These are phyloP conservation scores for Xiphias gladius DNA, from an alignment of 2,113 vertebrate genomes.

Conservation along the genomic window DNA sequence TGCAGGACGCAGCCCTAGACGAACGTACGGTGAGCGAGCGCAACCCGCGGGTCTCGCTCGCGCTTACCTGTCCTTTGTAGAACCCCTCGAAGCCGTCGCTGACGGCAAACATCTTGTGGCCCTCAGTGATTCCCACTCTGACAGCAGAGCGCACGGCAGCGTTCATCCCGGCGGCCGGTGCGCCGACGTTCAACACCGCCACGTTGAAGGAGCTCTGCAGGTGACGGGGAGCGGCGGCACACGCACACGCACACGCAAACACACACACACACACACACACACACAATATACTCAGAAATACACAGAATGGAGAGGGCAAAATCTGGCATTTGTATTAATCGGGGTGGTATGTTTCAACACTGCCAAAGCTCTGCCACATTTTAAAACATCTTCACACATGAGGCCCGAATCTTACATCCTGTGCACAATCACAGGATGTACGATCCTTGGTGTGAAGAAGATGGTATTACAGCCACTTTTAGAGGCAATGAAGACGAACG, in stretches of 20 bases:
- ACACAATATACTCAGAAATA: not conserved
- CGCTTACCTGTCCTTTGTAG: slow-evolving; percentile 87
- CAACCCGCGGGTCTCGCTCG: too few species aligned
- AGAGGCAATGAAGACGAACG: slow-evolving; percentile 1
- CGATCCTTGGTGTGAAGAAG: not conserved
- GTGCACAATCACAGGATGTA: not conserved
- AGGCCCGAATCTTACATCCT: not conserved
- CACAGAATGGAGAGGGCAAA: not conserved
- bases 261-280: not conserved
- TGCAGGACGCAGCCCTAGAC: too few species aligned
- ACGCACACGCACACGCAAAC: not conserved
- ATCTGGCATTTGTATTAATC: too few species aligned
- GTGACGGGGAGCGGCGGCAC: not conserved
- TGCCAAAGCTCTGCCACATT: not conserved
- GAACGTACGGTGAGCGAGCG: too few species aligned
- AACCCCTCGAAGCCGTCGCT: slow-evolving; percentile 96
- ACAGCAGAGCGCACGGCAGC: slow-evolving; percentile 93
- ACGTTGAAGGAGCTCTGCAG: slow-evolving; percentile 90
- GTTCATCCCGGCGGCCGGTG: slow-evolving; percentile 96
- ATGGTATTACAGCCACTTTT: slow-evolving; percentile 7
- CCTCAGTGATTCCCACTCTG: slow-evolving; percentile 91
- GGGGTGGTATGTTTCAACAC: not conserved
- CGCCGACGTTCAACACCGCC: slow-evolving; percentile 93
- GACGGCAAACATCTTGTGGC: slow-evolving; percentile 93
- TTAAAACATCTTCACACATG: not conserved